phyloP scores from a whole-genome alignment of 2,888 invertebrate genomes.

The Andrena camellia region DNA sequence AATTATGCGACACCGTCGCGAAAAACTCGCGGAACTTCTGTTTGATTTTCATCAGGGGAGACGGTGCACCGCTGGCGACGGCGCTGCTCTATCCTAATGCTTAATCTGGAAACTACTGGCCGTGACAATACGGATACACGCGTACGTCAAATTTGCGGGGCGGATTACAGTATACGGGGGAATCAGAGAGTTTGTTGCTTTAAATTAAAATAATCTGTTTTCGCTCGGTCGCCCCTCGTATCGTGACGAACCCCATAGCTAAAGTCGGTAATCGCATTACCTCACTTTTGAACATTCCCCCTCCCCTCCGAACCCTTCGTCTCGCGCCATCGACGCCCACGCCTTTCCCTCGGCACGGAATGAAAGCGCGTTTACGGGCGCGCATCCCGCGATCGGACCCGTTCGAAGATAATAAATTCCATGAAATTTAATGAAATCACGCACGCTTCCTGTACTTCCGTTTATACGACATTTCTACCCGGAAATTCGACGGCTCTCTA shows the following conservation, averaged over 20 bases:
- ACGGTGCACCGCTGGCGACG: neutral
- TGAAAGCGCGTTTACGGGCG: slow-evolving; percentile 22
- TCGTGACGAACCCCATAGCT: slow-evolving; percentile 41
- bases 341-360: neutral
- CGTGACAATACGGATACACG: slow-evolving; percentile 53
- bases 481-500: slow-evolving; percentile 4
- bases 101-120: slow-evolving; percentile 42
- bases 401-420: slow-evolving; percentile 49
- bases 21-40: slow-evolving; percentile 13
- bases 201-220: slow-evolving; percentile 79
- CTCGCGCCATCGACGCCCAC: neutral
- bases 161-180: slow-evolving; percentile 59
- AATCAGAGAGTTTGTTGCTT: slow-evolving; percentile 74
- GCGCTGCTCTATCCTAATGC: neutral
- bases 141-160: slow-evolving; percentile 67
- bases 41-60: slow-evolving; percentile 52
- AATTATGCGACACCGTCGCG: neutral
- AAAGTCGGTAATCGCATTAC: slow-evolving; percentile 75
- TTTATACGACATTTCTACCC: neutral
- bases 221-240: slow-evolving; percentile 55
- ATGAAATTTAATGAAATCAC: slow-evolving; percentile 47
- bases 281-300: slow-evolving; percentile 58
- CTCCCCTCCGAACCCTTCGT: neutral
- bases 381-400: slow-evolving; percentile 21
- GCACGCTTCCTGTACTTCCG: neutral